phyloP scores from a whole-genome alignment of 2,888 invertebrate species.

The Pollenia amentaria region DNA sequence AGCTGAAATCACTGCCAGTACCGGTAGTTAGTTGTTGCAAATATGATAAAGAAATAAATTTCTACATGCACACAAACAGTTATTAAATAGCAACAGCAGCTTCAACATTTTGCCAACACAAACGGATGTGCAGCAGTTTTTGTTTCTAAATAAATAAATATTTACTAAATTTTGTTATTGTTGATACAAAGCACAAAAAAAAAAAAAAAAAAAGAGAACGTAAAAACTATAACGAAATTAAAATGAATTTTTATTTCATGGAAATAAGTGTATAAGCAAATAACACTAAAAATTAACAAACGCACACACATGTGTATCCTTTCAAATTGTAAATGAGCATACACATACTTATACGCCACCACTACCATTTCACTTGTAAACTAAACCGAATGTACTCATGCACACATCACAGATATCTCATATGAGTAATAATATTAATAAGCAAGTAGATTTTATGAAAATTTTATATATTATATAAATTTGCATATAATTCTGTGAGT shows the following conservation, averaged over 20 bases:
- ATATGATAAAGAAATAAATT: constrained; percentile 33
- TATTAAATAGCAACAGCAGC: constrained; percentile 38
- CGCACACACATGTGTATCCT: neutral
- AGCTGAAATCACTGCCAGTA: constrained; percentile 16
- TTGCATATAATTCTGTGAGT: constrained; percentile 21
- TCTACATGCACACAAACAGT: neutral
- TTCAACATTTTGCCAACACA: constrained; percentile 50
- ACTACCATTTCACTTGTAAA: neutral
- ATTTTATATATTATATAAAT: constrained; percentile 30
- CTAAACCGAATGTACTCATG: neutral
- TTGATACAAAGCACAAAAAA: constrained; percentile 11
- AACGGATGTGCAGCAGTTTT: constrained; percentile 51
- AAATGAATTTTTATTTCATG: constrained; percentile 45
- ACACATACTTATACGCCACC: neutral
- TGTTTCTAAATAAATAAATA: constrained; percentile 34
- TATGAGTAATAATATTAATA: constrained; percentile 33
- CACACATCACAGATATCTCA: neutral
- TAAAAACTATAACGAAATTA: constrained; percentile 43
- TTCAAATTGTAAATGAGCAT: neutral
- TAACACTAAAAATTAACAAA: neutral
- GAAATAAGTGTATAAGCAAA: constrained; percentile 14
- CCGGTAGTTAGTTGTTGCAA: constrained; percentile 40
- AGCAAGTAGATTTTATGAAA: constrained; percentile 24
- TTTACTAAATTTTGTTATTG: constrained; percentile 57
- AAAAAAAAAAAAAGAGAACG: neutral